Evolutionary conservation across 1,140 invertebrate genomes (phyloP).

Genomic region (Halictus rubicundus): DNA sequence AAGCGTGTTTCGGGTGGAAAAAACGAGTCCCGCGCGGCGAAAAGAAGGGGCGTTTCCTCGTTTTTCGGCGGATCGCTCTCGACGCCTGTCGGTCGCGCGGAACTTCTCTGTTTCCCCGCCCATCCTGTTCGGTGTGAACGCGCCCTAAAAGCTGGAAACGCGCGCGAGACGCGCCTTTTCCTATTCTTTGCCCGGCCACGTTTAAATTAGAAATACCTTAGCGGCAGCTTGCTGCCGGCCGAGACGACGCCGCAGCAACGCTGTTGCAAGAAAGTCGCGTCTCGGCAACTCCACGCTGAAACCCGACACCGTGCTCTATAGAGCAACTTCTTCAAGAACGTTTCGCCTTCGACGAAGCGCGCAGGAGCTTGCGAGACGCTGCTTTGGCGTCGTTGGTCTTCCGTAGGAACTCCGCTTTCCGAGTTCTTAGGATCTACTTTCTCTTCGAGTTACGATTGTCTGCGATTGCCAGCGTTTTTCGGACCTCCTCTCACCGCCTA

Average conservation of each 20-base stretch:
- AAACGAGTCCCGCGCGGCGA: background rate
- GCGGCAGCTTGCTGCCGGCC: conserved; percentile 22
- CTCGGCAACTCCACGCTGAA: conserved; percentile 3
- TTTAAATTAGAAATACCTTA: conserved; percentile 65
- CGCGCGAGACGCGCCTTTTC: conserved; percentile 46
- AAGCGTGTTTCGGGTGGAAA: background rate
- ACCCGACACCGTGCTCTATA: background rate
- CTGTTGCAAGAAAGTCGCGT: conserved; percentile 29
- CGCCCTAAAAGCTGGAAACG: conserved; percentile 53
- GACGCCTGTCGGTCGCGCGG: background rate
- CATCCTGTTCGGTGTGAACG: conserved; percentile 41
- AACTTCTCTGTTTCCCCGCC: background rate
- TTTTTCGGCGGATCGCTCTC: conserved; percentile 36
- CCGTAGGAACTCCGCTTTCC: too few species aligned
- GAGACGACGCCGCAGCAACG: conserved; percentile 30
- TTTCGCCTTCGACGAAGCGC: too few species aligned
- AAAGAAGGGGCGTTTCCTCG: conserved; percentile 32
- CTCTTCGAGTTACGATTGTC: too few species aligned
- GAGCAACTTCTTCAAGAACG: too few species aligned
- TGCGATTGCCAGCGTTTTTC: too few species aligned
- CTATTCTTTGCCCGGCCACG: conserved; percentile 49
- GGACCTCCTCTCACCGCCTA: too few species aligned
- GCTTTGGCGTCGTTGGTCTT: too few species aligned
- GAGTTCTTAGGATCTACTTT: too few species aligned
- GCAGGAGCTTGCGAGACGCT: too few species aligned